Evolutionary conservation across 2,113 vertebrate species (phyloP), one percentile per base, ranked within the genome.

Genomic region (Platanista minor): DNA sequence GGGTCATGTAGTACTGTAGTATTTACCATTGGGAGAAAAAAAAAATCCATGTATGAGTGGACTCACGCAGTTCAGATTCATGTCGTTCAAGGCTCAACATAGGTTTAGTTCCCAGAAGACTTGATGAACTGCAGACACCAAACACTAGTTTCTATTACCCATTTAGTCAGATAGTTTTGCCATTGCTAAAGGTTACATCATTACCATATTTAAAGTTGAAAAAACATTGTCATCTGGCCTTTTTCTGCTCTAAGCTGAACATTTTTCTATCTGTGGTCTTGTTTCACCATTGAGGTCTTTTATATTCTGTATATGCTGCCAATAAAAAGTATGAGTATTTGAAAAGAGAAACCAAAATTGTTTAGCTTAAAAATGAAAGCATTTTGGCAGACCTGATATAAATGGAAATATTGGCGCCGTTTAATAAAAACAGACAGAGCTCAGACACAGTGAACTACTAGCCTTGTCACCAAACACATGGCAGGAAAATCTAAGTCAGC

Each of bases 291-390:
- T 64, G 49, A 96, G 41, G 25, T 54, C 1, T 21, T 86, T 82
- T 93, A 67, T 33, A 85, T 82, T 92, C 78, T 92, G 0, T 85
- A 62, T 52, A 43, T 74, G 39, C 39, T 96, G 36, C 77, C 49
- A 89, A 5, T 91, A 90, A 90, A 94, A 81, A 39, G 23, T 71
- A 66, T 71, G 52, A 95, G 8, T 46, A 67, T 91, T 87, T 91
- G 39, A 93, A 74, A 67, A 92, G 69, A 90, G 33, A 96, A 96
- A 75, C 23, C 4, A 92, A 62, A 94, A 43, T 84, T 54, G 41
- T 61, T 93, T 67, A 92, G 21, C 25, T 75, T 85, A 77, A 81
- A 94, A 49, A 74, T 27, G 61, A 95, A 33, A 77, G 21, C 13
- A 31, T 87, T 61, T 89, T 80, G 81, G 39, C 71, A 85, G 77